Conservation (phyloP, 35 echinoderm and acorn worm species). For the Apostichopus japonicus region DNA sequence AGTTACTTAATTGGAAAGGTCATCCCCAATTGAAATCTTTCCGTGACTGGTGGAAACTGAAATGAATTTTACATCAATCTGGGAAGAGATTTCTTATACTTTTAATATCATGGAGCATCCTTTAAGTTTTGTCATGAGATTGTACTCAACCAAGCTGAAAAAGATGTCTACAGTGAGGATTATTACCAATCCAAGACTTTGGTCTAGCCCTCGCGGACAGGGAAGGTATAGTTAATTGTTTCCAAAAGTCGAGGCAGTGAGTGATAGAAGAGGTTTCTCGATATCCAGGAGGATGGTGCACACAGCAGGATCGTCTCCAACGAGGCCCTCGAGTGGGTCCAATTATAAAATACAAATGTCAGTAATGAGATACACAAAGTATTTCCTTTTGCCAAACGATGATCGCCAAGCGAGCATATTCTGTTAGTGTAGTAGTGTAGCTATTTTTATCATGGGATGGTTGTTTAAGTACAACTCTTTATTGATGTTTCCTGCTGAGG, state of each 20-base stretch:
- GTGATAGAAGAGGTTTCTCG: not conserved
- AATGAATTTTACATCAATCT: constrained; percentile 42
- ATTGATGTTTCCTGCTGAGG: too few species aligned
- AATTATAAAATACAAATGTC: constrained; percentile 43
- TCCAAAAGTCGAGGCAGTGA: constrained; percentile 32
- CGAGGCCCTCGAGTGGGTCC: constrained; percentile 24
- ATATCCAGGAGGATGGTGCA: not conserved
- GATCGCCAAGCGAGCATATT: too few species aligned
- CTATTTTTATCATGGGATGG: too few species aligned
- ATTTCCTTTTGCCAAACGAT: too few species aligned
- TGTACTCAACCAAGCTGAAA: constrained; percentile 37
- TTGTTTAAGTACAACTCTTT: too few species aligned
- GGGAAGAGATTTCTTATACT: constrained; percentile 1
- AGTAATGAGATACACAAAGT: constrained; percentile 9
- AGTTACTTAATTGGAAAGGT: constrained; percentile 42
- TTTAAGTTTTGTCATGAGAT: not conserved
- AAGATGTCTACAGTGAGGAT: not conserved
- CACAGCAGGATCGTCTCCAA: constrained; percentile 46
- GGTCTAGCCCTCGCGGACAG: not conserved
- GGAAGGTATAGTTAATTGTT: constrained; percentile 29
- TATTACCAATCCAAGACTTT: constrained; percentile 5
- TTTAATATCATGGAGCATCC: not conserved
- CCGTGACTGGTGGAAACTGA: not conserved
- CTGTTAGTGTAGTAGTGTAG: too few species aligned
- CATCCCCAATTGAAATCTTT: constrained; percentile 26